phyloP scores from a whole-genome alignment of 2,113 vertebrate species.

The Machaerirhynchus nigripectus region DNA sequence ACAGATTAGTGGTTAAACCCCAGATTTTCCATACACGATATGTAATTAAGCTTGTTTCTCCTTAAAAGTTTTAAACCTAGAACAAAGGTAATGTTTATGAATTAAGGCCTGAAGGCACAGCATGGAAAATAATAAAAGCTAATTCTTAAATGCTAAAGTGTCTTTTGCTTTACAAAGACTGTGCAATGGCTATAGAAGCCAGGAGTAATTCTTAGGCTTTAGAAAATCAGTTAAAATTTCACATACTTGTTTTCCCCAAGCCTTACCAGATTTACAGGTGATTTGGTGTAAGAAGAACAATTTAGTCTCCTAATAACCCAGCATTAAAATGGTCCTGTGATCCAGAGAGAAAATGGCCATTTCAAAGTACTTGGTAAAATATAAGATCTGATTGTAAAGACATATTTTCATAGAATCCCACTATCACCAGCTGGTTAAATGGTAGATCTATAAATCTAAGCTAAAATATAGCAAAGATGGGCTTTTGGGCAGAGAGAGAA shows the following conservation, averaged over 20 bases:
- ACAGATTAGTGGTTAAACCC: conserved; percentile 31
- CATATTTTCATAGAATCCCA: not conserved
- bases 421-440: not conserved
- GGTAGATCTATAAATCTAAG: not conserved
- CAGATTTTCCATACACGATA: not conserved
- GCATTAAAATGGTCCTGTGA: not conserved
- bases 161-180: conserved; percentile 24
- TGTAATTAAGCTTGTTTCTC: conserved; percentile 42
- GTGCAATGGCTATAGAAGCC: not conserved
- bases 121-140: conserved; percentile 26
- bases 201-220: not conserved
- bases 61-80: conserved; percentile 51
- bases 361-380: not conserved
- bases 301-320: not conserved
- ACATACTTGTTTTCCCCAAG: not conserved
- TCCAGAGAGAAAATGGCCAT: not conserved
- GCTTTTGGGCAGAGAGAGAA: not conserved
- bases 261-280: not conserved
- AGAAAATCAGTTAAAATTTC: not conserved
- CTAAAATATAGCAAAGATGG: not conserved
- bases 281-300: not conserved
- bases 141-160: conserved; percentile 4
- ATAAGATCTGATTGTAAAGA: not conserved
- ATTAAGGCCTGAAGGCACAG: conserved; percentile 42
- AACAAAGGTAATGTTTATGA: conserved; percentile 42